These are phyloP conservation scores for Tragelaphus scriptus DNA, from an alignment of 2,113 vertebrate species.

Conservation along the genomic window DNA sequence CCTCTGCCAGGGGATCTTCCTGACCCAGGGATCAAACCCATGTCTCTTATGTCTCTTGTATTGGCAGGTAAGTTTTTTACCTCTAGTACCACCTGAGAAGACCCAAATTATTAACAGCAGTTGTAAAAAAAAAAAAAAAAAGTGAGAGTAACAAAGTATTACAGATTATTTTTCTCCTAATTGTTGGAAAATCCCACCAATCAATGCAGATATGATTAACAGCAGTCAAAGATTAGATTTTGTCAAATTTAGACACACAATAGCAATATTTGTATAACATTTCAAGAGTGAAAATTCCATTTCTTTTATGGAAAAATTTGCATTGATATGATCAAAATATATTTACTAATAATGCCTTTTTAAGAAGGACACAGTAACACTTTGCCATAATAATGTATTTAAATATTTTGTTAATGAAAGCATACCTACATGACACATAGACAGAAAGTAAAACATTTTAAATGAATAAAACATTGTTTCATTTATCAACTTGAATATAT, in stretches of 20 bases:
- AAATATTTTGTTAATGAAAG: not conserved
- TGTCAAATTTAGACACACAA: not conserved
- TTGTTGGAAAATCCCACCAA: not conserved
- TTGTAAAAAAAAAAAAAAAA: not conserved
- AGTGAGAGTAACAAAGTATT: not conserved
- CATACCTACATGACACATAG: not conserved
- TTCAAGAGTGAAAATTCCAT: not conserved
- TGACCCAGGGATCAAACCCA: rapidly evolving
- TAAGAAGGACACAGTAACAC: not conserved
- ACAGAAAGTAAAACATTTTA: not conserved
- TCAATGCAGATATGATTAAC: not conserved
- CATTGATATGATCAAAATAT: not conserved
- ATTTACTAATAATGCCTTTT: not conserved
- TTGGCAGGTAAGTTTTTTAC: not conserved
- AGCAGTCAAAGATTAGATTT: not conserved
- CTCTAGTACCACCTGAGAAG: not conserved
- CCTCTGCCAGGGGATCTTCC: not conserved
- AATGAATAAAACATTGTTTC: not conserved
- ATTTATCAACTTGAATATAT: not conserved
- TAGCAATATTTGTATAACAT: not conserved
- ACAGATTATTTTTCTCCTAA: not conserved
- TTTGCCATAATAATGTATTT: not conserved
- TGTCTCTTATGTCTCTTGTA: not conserved
- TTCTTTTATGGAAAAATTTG: not conserved
- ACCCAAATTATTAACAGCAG: not conserved